phyloP scores from a whole-genome alignment of 2,888 invertebrate genomes.

The Volucella bombylans region DNA sequence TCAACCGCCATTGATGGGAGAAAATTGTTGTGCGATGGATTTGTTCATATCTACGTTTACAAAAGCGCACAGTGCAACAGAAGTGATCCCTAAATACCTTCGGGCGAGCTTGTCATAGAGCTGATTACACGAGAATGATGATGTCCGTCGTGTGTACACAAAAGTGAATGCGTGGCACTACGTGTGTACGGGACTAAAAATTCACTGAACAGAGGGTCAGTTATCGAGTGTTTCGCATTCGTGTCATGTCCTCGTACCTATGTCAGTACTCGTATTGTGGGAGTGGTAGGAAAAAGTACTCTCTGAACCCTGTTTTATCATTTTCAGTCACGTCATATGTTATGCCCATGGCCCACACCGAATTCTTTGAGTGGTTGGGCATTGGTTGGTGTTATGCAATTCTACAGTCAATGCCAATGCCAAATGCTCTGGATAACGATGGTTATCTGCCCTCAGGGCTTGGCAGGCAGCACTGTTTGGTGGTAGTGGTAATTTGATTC shows the following conservation, averaged over 20 bases:
- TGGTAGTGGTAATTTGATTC: slow-evolving; percentile 69
- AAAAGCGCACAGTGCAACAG: slow-evolving; percentile 23
- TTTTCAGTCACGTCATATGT: slow-evolving; percentile 58
- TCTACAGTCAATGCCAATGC: slow-evolving; percentile 70
- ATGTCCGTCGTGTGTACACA: slow-evolving; percentile 36
- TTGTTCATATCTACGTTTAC: slow-evolving; percentile 54
- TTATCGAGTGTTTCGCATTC: slow-evolving; percentile 67
- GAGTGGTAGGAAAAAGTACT: slow-evolving; percentile 2
- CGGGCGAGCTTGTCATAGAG: slow-evolving; percentile 62
- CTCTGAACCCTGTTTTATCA: slow-evolving; percentile 33
- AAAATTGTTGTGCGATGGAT: slow-evolving; percentile 60
- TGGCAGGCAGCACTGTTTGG: background rate
- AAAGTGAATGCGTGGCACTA: slow-evolving; percentile 53
- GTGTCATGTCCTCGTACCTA: slow-evolving; percentile 52
- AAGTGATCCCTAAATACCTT: slow-evolving; percentile 37
- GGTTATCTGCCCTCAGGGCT: slow-evolving; percentile 65
- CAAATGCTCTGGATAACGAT: slow-evolving; percentile 65
- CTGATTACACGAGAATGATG: slow-evolving; percentile 70
- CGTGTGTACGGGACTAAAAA: slow-evolving; percentile 9
- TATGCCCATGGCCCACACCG: slow-evolving; percentile 26
- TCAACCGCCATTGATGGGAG: slow-evolving; percentile 37
- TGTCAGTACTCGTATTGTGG: slow-evolving; percentile 6
- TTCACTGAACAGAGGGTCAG: slow-evolving; percentile 61
- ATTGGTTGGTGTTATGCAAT: slow-evolving; percentile 67
- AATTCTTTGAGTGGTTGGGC: slow-evolving; percentile 33